These are phyloP conservation scores for Sminthurinus signatus DNA, from an alignment of 1,140 invertebrate genomes.

Conservation along the genomic window DNA sequence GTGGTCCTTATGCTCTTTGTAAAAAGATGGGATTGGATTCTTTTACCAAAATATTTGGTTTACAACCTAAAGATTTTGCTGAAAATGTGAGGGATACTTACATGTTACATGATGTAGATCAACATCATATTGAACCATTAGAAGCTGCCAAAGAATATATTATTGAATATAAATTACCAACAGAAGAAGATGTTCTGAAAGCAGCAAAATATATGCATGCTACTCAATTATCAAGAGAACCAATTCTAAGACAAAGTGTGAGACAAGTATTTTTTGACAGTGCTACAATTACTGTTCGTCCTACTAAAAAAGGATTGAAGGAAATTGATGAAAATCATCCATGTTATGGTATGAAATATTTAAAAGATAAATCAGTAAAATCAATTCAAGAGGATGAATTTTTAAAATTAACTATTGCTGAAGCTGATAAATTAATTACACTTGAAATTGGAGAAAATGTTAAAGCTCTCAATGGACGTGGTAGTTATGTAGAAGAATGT, in stretches of 20 bases:
- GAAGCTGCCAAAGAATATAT: slow-evolving; percentile 72
- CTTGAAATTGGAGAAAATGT: slow-evolving; percentile 67
- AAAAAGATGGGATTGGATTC: slow-evolving; percentile 73
- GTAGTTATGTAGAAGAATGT: slow-evolving; percentile 79
- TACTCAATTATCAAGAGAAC: slow-evolving; percentile 85
- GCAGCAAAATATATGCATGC: slow-evolving; percentile 92
- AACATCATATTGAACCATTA: slow-evolving; percentile 70
- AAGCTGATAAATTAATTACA: slow-evolving; percentile 76
- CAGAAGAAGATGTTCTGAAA: slow-evolving; percentile 72
- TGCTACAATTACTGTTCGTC: slow-evolving; percentile 70
- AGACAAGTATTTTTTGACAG: slow-evolving; percentile 86
- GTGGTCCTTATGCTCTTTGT: slow-evolving; percentile 78
- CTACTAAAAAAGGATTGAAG: slow-evolving; percentile 87
- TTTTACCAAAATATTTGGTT: slow-evolving; percentile 84
- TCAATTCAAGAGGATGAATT: slow-evolving; percentile 87
- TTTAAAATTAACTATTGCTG: slow-evolving; percentile 72
- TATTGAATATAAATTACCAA: slow-evolving; percentile 54
- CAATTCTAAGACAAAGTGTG: slow-evolving; percentile 75
- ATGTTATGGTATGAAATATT: slow-evolving; percentile 82
- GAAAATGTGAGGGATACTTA: slow-evolving; percentile 96
- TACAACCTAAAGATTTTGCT: slow-evolving; percentile 92
- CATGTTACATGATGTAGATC: slow-evolving; percentile 93
- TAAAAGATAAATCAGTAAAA: slow-evolving; percentile 89
- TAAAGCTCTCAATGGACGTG: slow-evolving; percentile 63
- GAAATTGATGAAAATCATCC: slow-evolving; percentile 90